phyloP scores from a whole-genome alignment of 2,113 vertebrate genomes.

The Nothocercus julius region DNA sequence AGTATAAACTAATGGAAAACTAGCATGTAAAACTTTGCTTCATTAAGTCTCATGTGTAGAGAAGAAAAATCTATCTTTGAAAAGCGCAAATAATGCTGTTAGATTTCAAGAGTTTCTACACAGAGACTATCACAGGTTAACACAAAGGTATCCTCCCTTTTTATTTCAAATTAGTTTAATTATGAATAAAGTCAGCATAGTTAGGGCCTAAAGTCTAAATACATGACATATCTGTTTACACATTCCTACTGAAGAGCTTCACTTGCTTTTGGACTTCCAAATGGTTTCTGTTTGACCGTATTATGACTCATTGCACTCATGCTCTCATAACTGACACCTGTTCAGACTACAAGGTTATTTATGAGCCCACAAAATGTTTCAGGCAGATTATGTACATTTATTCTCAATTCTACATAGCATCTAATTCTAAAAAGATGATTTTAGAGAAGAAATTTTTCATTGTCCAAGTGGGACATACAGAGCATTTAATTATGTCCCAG shows the following conservation, averaged over 20 bases:
- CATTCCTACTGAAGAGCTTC: background rate
- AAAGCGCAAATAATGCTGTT: background rate
- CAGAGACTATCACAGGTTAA: background rate
- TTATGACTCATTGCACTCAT: rapidly evolving
- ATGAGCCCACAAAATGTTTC: background rate
- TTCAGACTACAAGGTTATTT: background rate
- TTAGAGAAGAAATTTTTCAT: background rate
- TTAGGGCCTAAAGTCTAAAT: background rate
- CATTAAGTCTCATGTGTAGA: background rate
- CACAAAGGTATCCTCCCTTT: background rate
- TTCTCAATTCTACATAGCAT: background rate
- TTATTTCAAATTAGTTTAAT: background rate
- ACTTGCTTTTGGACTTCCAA: background rate
- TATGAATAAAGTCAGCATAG: background rate
- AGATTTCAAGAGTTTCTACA: background rate
- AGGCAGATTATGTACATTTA: background rate
- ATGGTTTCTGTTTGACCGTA: background rate
- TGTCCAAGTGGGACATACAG: background rate
- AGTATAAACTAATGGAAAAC: background rate
- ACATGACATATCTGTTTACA: background rate
- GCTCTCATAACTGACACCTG: background rate
- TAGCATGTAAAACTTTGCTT: background rate
- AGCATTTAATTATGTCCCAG: constrained; percentile 10
- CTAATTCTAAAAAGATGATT: background rate
- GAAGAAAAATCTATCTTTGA: background rate